Conservation (phyloP, 2,113 vertebrate genomes). For the Scomber scombrus region DNA sequence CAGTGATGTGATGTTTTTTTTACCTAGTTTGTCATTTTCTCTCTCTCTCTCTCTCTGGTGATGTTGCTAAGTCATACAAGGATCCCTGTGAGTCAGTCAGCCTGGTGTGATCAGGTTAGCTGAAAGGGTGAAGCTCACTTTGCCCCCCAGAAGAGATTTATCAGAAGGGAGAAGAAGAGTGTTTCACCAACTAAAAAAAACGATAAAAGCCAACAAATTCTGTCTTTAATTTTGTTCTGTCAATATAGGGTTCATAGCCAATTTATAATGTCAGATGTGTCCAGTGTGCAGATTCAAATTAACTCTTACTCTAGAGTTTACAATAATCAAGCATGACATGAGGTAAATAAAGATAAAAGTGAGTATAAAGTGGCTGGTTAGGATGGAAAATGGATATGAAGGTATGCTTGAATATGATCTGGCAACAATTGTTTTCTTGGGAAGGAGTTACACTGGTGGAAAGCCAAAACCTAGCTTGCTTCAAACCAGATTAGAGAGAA, state of each 20-base stretch:
- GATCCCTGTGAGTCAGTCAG: slow-evolving; percentile 45
- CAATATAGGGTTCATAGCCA: not conserved
- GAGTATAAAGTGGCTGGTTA: no score
- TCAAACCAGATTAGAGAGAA: no score
- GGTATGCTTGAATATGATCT: no score
- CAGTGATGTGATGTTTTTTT: slow-evolving; percentile 42
- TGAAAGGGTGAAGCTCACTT: slow-evolving; percentile 1
- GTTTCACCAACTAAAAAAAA: not conserved
- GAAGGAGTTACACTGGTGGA: no score
- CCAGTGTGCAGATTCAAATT: not conserved
- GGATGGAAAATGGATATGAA: no score
- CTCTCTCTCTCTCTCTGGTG: not conserved
- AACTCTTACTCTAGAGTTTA: not conserved
- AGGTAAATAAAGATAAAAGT: not conserved
- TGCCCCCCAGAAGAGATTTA: not conserved
- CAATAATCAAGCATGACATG: not conserved
- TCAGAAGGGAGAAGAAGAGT: not conserved
- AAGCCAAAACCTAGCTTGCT: no score
- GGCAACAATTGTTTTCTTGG: no score
- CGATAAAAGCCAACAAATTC: not conserved
- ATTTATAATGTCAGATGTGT: not conserved
- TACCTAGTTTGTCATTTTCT: slow-evolving; percentile 42
- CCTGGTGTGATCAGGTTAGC: slow-evolving; percentile 53
- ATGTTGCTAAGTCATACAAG: slow-evolving; percentile 60
- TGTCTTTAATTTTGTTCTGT: not conserved